Evolutionary conservation across 2,888 invertebrate genomes (phyloP).

Genomic region (Cephus spinipes): DNA sequence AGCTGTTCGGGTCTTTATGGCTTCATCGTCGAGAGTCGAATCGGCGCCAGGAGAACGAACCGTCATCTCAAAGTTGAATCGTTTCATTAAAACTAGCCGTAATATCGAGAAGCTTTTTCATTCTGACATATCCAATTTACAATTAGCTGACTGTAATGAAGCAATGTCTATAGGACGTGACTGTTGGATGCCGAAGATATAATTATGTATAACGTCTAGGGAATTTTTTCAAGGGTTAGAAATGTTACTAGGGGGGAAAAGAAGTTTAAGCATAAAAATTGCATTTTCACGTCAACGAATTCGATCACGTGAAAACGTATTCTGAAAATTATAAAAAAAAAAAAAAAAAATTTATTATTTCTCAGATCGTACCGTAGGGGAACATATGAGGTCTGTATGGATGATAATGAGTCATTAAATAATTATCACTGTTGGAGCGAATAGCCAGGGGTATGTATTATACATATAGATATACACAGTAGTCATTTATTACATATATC

Average conservation of each 20-base stretch:
- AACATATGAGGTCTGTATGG: background rate
- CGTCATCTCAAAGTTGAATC: background rate
- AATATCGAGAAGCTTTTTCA: background rate
- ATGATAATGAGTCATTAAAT: conserved; percentile 51
- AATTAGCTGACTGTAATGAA: background rate
- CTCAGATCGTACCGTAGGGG: background rate
- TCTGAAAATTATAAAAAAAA: background rate
- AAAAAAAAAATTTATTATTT: background rate
- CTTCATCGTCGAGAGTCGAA: conserved; percentile 37
- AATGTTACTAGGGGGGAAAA: background rate
- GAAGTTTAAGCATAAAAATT: too few relatives aligned
- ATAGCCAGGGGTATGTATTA: background rate
- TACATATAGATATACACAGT: background rate
- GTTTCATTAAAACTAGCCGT: background rate
- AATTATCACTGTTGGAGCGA: conserved; percentile 31
- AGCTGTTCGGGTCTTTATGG: conserved; percentile 37
- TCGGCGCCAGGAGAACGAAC: background rate
- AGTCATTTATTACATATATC: background rate
- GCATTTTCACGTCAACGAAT: too few relatives aligned
- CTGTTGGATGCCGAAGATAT: background rate
- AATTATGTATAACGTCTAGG: background rate
- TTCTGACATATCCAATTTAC: background rate
- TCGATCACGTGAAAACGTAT: background rate
- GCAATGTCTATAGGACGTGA: background rate
- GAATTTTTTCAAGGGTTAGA: background rate